Evolutionary conservation across 2,113 vertebrate genomes (phyloP), one percentile per base, ranked within the genome.

Genomic region (Mesoclemmys tuberculata): DNA sequence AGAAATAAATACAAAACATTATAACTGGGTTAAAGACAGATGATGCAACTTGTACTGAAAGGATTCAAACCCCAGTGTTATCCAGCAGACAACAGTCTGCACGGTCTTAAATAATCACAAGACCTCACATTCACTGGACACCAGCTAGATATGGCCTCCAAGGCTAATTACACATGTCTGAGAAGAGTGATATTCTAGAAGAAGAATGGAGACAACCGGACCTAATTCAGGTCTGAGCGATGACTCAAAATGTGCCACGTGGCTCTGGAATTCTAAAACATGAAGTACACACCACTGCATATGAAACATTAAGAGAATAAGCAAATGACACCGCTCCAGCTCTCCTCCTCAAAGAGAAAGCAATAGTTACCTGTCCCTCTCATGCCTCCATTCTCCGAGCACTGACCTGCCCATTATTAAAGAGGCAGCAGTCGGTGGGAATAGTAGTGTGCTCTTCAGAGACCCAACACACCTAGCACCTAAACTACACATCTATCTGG

Each of bases 1-100:
- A n/a, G 16, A 88, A 85, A 93, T 41, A 93, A 93, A 88, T 58
- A 88, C 11, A 68, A 85, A 54, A 75, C 29, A 16, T 82, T 54
- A 19, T 88, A 85, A 83, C 85, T 82, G 79, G 68, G 61, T 41
- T 64, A 83, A 93, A 58, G 52, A 11, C 22, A 68, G 68, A 75
- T 80, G 54, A 85, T 14, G n/a, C 58, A 79, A 38, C n/a, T 85
- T 87, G 56, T 80, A 64, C 14, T 48, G 58, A 88, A 80, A 68
- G 38, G 74, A 85, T 80, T 80, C 19, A 93, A 81, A 31, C 38
- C 38, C 51, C 21, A 74, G 84, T 74, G 75, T n/a, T 82, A 87
- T 44, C 38, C n/a, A 82, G 44, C 88, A 91, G 88, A 48, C 31
- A 78, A 13, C 21, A 16, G 13, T 16, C 48, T 27, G 8, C 22